Percentiles rank a stretch among this genome's conserved stretches.
phyloP scores from a whole-genome alignment of 2,888 invertebrate species.

The Luffia ferchaultella region DNA sequence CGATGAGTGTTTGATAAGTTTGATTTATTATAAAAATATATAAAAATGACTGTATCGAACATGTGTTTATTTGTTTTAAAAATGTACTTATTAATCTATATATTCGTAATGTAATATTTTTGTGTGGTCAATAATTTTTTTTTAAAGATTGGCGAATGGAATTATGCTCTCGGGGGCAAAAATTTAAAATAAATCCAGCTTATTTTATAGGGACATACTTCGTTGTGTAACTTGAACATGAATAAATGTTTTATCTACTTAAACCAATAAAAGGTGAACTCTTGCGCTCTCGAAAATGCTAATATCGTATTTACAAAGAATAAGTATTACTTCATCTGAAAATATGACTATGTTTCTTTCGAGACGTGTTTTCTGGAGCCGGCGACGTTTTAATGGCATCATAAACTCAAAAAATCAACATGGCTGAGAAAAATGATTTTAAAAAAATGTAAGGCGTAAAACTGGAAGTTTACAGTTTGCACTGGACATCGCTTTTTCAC shows the following conservation, averaged over 20 bases:
- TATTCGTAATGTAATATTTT: too few species aligned
- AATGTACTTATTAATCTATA: too few species aligned
- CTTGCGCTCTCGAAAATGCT: not conserved
- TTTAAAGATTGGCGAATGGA: too few species aligned
- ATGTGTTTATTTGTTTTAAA: too few species aligned
- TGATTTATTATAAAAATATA: not conserved
- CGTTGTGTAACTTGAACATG: too few species aligned
- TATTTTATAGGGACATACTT: too few species aligned
- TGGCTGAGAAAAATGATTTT: not conserved
- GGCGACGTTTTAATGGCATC: not conserved
- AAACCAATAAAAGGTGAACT: not conserved
- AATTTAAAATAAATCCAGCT: too few species aligned
- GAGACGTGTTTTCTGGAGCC: not conserved
- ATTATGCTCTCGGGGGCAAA: too few species aligned
- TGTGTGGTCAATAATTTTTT: too few species aligned
- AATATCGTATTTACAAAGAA: not conserved
- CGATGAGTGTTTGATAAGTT: not conserved
- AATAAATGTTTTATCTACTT: too few species aligned
- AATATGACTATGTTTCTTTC: not conserved
- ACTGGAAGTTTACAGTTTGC: not conserved
- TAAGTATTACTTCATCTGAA: not conserved
- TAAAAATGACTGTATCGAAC: not conserved
- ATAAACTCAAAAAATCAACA: not conserved
- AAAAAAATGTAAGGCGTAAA: not conserved
- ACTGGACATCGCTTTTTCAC: not conserved